phyloP scores from a whole-genome alignment of 2,113 vertebrate species.

The Prolemur simus region DNA sequence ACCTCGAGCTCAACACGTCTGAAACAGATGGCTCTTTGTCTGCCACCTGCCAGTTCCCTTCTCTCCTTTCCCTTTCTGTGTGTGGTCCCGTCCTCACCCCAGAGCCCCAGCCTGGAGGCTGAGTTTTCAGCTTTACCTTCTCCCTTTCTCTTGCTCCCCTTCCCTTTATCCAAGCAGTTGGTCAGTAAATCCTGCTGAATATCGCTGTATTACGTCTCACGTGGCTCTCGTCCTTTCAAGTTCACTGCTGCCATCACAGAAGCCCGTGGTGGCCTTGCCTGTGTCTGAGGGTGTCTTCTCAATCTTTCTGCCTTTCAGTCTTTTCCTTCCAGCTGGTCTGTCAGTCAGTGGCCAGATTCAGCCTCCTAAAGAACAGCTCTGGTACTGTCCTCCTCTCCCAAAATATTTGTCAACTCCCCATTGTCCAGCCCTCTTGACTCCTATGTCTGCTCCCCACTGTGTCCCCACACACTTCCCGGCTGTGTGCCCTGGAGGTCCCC shows the following conservation, averaged over 20 bases:
- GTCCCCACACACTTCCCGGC: accelerated
- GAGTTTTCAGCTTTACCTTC: not conserved
- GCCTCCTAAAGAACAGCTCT: not conserved
- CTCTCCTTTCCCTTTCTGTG: not conserved
- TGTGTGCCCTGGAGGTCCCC: not conserved
- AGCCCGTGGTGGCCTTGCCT: not conserved
- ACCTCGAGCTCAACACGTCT: not conserved
- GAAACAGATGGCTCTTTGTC: not conserved
- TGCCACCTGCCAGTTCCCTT: not conserved
- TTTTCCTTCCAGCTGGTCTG: not conserved
- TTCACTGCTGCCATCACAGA: too few species aligned
- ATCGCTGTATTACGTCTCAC: not conserved
- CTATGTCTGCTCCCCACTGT: accelerated
- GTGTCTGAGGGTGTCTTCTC: not conserved
- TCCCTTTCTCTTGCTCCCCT: not conserved
- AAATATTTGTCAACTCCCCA: not conserved
- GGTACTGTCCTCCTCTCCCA: not conserved
- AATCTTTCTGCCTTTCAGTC: not conserved
- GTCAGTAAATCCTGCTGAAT: not conserved
- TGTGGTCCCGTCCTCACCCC: not conserved
- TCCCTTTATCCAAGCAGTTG: not conserved
- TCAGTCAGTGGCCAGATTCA: not conserved
- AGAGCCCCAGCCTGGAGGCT: not conserved
- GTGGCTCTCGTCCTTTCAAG: not conserved
- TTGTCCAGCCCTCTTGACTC: not conserved